Percentiles rank a stretch among this genome's conserved stretches.
Evolutionary conservation across 1,140 invertebrate species (phyloP).

Genomic region (Brachionus sp.): DNA sequence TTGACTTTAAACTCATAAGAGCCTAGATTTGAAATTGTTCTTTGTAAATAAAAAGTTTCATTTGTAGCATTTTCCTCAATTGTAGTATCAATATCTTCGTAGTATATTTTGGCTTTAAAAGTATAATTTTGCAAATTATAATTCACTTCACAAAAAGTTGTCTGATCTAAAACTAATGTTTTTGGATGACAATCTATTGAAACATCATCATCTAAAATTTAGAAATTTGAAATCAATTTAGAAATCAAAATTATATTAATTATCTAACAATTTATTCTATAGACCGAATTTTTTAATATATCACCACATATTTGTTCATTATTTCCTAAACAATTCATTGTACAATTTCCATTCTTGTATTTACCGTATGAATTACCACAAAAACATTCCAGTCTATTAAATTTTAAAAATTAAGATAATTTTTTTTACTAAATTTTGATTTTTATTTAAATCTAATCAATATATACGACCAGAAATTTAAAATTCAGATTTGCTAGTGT

Average conservation of each 20-base stretch:
- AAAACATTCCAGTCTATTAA: not conserved
- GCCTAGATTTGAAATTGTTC: not conserved
- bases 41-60: not conserved
- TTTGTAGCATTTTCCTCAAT: not conserved
- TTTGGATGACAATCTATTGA: not conserved
- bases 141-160: not conserved
- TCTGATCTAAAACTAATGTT: not conserved
- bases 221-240: not conserved
- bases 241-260: not conserved
- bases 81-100: not conserved
- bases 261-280: not conserved
- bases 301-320: not conserved
- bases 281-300: not conserved
- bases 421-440: no score
- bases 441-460: no score
- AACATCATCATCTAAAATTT: not conserved
- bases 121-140: not conserved
- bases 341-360: not conserved
- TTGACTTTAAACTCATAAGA: not conserved
- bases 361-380: not conserved
- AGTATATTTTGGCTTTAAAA: not conserved
- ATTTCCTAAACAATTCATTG: not conserved
- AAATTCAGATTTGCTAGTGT: no score
- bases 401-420: not conserved
- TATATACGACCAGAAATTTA: no score